Evolutionary conservation across 2,888 invertebrate genomes (phyloP), one percentile per base, ranked within the genome.

Genomic region (Chymomyza fuscimana): DNA sequence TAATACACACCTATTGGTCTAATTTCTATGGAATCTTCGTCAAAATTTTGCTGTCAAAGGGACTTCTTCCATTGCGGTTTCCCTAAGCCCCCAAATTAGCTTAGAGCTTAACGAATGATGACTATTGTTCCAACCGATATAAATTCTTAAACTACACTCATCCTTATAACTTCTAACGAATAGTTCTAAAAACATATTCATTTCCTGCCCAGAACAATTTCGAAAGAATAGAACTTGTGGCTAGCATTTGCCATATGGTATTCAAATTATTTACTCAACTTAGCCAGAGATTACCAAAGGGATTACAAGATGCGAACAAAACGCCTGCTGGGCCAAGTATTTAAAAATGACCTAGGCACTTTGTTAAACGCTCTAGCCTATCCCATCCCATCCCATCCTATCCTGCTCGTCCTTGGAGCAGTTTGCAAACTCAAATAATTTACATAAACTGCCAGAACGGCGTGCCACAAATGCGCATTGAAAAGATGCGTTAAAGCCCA

Each of bases 391-490:
- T 65, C 32, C 54, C 36, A 66, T 65, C 25, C 54, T 64, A 2
- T 7, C 67, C 50, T 69, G 70, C 25, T 51, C 16, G 19, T 54
- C 54, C 22, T 19, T 54, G 54, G 9, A 70, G 63, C 75, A 75
- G 67, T 78, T 74, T 36, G 58, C 62, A 59, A 63, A 63, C 61
- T 72, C 69, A 76, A 78, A 76, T 67, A 75, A 79, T 82, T 84
- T 82, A 78, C 82, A 81, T 82, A 80, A 78, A 73, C 78, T 75
- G 74, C 29, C 58, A 63, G 63, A 72, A 46, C 36, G 62, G 59
- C 64, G 54, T 32, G 60, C 74, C 72, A 60, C 58, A 73, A 73
- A 72, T 78, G 71, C 72, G 69, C 76, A 77, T 60, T 36, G 71
- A 65, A 73, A 76, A 73, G 58, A 22, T 15, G 25, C 60, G 74